Conservation (phyloP, 2,888 invertebrate species). For the Andrena hattorfiana region DNA sequence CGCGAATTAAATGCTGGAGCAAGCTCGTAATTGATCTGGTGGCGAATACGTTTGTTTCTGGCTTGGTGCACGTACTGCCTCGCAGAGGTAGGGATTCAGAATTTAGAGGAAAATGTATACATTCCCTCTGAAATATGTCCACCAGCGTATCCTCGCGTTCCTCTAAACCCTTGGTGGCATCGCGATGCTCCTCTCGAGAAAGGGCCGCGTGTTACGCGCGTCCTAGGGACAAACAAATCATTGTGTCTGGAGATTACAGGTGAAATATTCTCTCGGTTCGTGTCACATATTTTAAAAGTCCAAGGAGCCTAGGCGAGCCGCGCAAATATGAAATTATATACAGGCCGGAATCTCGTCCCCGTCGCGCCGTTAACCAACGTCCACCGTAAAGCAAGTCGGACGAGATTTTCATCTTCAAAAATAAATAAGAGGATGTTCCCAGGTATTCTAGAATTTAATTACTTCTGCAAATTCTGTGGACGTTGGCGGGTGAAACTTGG, state of each 20-base stretch:
- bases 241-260: conserved; percentile 20
- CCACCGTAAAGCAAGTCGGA: background rate
- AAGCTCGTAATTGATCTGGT: background rate
- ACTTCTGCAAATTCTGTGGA: background rate
- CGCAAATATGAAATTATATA: conserved; percentile 27
- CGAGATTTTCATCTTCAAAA: too few relatives aligned
- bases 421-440: too few relatives aligned
- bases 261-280: conserved; percentile 39
- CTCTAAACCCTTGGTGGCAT: background rate
- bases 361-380: conserved; percentile 5
- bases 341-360: background rate
- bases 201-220: background rate
- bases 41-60: background rate
- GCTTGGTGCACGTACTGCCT: background rate
- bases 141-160: background rate
- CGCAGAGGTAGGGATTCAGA: background rate
- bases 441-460: background rate
- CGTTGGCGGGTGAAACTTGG: background rate
- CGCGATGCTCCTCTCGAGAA: background rate
- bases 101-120: background rate
- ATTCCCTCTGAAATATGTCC: background rate
- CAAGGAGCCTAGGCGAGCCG: background rate
- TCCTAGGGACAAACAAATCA: conserved; percentile 41
- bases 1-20: background rate
- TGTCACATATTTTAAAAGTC: conserved; percentile 35